Base-by-base conservation (phyloP, 1,140 invertebrate species). In the Orchestia grillus region DNA sequence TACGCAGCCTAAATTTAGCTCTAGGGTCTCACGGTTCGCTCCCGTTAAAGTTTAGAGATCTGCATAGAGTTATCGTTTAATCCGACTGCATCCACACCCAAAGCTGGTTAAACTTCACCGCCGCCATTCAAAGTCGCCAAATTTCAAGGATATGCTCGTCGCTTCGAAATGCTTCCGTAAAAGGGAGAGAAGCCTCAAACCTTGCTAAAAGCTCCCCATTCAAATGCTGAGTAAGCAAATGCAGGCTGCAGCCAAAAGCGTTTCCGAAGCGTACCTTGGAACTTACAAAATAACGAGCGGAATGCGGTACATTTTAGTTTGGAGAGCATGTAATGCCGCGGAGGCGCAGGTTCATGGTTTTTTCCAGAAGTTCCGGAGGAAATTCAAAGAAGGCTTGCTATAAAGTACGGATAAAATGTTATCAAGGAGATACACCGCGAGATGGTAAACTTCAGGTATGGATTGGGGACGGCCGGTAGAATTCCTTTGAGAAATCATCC, bases 151-250 rank as follows among this genome's bases (percentile, higher is more conserved):
- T 77, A 77, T 77, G 11, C 28, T 23, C 11, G 62, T 36, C 62
- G 11, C 62, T 77, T 77, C 62, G 28, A 77, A 77, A 77, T 77
- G 62, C 28, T 1, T 77, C 28, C 62, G 62, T 77, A 77, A 77
- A 77, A 77, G 11, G 11, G 62, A 77, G 47, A 8, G 47, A n/a
- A 19, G 28, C 62, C 62, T 77, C 62, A 77, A 77, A 77, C 62
- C 62, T 1, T 77, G 62, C 62, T 77, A 77, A 77, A 77, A 77
- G 62, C 62, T 77, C 62, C 62, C 88, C 41, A 90, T 90, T 90
- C 41, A 90, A 44, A 90, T 90, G 88, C 88, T 90, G 88, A 90
- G 88, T 90, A 90, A 90, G 88, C 88, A 90, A 90, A 90, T 36
- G 88, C 88, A 1, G 11, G 88, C 41, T 90, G 41, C 88, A 43